Evolutionary conservation across 37 sponge, comb jelly and placozoan genomes (phyloP), one percentile per base, ranked within the genome.

Genomic region (Axinella damicornis): DNA sequence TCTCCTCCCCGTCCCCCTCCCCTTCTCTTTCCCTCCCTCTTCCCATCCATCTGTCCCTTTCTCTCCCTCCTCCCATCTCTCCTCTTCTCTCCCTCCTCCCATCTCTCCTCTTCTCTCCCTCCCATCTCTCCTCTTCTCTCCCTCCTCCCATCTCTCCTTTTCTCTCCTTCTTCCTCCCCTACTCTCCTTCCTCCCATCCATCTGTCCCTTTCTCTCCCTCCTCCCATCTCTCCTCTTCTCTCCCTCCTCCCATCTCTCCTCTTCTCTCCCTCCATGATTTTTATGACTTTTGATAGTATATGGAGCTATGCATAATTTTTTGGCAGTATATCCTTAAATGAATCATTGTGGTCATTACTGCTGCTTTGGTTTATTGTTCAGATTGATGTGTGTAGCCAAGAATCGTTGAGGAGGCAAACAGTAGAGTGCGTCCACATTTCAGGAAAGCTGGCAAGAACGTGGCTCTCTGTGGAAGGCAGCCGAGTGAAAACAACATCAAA

Each of bases 401-500:
- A 85, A 62, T 27, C 53, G 1, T 35, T 77, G 57, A 40, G 39
- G 13, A 61, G 79, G 13, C 57, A 37, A 22, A 77, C 78, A 6
- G 72, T 71, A 17, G 86, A 85, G 11, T n/a, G 28, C 33, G 18
- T 69, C 19, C 78, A 68, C 53, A 62, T 57, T 18, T 70, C 70
- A 1, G 79, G 86, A 6, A 65, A 54, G 37, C 71, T 85, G 11
- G 70, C 61, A 5, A 69, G 28, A 61, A 71, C 32, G 2, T 57
- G 69, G 21, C 64, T 85, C 2, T 38, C 57, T 55, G 58, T 85
- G 24, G 79, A 71, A 35, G 38, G 63, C 40, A 55, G 37, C 40
- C 33, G 58, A 77, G 27, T 85, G 14, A 70, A 55, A 53, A 69
- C 86, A 2, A 31, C 34, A 41, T 78, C 86, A 54, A 57, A 71